Percentiles rank a stretch among this genome's conserved stretches.
Evolutionary conservation across 2,797 vertebrate species (phyloP).

Genomic region (Ficedula albicollis): DNA sequence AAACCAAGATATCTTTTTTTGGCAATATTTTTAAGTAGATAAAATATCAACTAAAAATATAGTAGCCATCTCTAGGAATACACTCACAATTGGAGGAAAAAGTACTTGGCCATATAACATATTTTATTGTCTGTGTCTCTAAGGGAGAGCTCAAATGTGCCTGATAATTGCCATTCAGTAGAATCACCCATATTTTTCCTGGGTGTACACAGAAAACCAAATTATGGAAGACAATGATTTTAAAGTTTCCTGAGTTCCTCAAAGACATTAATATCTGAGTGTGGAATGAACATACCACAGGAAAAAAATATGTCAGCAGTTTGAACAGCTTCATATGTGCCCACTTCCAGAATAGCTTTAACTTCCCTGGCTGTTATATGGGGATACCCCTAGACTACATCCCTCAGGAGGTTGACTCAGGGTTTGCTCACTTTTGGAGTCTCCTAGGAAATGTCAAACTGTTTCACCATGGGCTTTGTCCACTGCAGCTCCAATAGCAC

Average conservation of each 20-base stretch:
- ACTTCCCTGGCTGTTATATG: background rate
- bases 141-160: background rate
- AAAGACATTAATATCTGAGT: background rate
- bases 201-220: background rate
- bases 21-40: background rate
- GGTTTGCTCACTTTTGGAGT: background rate
- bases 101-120: background rate
- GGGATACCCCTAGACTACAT: background rate
- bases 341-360: background rate
- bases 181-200: background rate
- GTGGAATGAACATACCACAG: background rate
- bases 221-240: background rate
- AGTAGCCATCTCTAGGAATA: background rate
- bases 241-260: background rate
- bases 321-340: background rate
- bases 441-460: background rate
- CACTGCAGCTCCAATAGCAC: background rate
- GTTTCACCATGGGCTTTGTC: background rate
- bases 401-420: background rate
- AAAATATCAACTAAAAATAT: background rate
- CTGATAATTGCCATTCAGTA: background rate
- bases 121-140: background rate
- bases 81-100: background rate
- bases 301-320: background rate
- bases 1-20: background rate